Base-by-base conservation (phyloP, 2,888 invertebrate genomes). In the Drosophila robusta region DNA sequence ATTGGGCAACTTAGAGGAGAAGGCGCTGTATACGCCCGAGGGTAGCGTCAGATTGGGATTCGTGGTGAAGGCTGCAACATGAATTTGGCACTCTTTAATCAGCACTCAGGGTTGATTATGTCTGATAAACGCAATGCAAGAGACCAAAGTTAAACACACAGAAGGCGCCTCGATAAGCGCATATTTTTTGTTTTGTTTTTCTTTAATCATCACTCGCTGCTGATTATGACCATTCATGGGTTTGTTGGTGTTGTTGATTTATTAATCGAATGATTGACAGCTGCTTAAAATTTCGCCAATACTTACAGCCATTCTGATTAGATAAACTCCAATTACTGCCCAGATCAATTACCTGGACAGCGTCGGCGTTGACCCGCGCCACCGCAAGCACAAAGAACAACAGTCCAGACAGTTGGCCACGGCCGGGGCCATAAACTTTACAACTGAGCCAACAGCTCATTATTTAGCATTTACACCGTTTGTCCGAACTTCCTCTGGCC, bases 11-110 rank as follows among this genome's bases (percentile, higher is more conserved):
- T 89, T 89, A 0, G 80, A 78, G 16, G 86, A 74, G 2, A 87
- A 73, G 4, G 87, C 90, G 14, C 90, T 91, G 56, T 91, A 92
- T 36, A 92, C 88, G 2, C 92, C 92, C 0, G 91, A 90, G 6
- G 92, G 92, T 1, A 92, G 44, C 2, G 69, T 70, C 26, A 90
- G 65, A 4, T 78, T 66, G 0, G 36, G 38, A 12, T 24, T 1
- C 1, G 4, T 47, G 14, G 50, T 56, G 4, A 70, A 8, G 22
- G 85, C 82, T 82, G 58, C 14, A 41, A 60, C 22, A n/a, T 8
- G n/a, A 29, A 26, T 41, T n/a, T 34, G 7, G 0, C 9, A 18
- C 16, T n/a, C 9, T 36, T 42, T 46, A 45, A 38, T 22, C 16
- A 24, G 16, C 14, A 32, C 4, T 18, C 18, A 1, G 18, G 18